A percentile compares a stretch with the other conserved stretches of the same genome.
These are phyloP conservation scores for Bradypus variegatus DNA, from an alignment of 2,797 vertebrate genomes.

Conservation along the genomic window DNA sequence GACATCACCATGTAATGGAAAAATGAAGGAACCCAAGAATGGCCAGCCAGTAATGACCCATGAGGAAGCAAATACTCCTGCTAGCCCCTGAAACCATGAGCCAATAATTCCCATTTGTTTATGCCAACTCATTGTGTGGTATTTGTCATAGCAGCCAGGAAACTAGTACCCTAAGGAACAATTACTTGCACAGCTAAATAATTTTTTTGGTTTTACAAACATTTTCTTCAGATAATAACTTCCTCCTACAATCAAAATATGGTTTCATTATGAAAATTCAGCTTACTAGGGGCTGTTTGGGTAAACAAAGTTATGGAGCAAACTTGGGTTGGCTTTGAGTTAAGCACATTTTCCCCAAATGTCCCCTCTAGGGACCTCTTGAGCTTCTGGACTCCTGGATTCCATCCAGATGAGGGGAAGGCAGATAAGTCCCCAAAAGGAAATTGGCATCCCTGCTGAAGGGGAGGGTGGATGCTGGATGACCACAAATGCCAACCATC, in stretches of 20 bases:
- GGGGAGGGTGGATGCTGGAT: neutral
- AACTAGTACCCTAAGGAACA: neutral
- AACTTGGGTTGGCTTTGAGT: neutral
- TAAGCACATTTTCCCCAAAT: neutral
- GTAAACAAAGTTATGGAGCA: neutral
- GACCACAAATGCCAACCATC: neutral
- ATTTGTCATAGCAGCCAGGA: no score
- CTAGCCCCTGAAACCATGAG: no score
- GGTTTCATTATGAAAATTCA: neutral
- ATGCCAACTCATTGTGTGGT: no score
- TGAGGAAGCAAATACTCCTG: no score
- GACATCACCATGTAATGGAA: no score
- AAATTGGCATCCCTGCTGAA: neutral
- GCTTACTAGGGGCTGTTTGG: neutral
- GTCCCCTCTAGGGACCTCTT: neutral
- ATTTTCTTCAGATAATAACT: neutral
- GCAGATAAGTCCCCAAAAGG: neutral
- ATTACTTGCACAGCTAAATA: neutral
- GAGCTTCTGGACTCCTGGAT: neutral
- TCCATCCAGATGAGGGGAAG: neutral
- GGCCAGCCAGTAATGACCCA: no score
- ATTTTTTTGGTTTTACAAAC: slow-evolving; percentile 16
- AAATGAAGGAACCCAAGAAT: no score
- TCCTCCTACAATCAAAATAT: neutral
- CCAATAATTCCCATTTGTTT: no score